Conservation (phyloP, 2,113 vertebrate species). For the Petaurus breviceps region DNA sequence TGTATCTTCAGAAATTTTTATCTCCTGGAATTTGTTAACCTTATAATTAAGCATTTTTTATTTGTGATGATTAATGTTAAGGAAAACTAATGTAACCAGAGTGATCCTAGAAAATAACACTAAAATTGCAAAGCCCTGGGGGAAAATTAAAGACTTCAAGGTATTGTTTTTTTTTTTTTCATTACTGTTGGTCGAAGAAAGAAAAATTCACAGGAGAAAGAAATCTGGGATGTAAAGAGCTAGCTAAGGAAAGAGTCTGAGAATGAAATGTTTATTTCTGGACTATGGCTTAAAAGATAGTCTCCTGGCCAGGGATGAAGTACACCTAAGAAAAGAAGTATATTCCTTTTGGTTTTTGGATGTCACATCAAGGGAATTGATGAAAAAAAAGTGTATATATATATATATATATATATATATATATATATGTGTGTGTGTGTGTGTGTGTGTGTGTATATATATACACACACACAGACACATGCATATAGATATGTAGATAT, state of each 20-base stretch:
- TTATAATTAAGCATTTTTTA: neutral
- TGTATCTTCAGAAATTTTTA: neutral
- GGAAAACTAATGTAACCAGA: fast-evolving
- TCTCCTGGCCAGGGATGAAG: neutral
- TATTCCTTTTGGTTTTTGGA: neutral
- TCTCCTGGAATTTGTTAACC: neutral
- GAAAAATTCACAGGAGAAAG: neutral
- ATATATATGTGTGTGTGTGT: too few species aligned
- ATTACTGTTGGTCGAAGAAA: neutral
- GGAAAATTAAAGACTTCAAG: neutral
- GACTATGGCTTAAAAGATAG: neutral
- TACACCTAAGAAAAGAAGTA: neutral
- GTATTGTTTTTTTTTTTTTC: neutral
- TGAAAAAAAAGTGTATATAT: too few species aligned
- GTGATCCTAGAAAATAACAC: neutral
- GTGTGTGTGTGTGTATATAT: too few species aligned
- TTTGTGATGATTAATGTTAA: neutral
- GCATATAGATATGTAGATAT: too few species aligned
- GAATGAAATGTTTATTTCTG: neutral
- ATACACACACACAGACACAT: too few species aligned
- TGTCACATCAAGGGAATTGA: neutral
- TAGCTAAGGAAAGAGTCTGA: neutral
- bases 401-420: too few species aligned
- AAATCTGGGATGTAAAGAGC: neutral
- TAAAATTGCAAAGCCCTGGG: neutral